Percentiles rank a stretch among this genome's conserved stretches.
phyloP scores from a whole-genome alignment of 2,888 invertebrate species.

The Nephrotoma appendiculata region DNA sequence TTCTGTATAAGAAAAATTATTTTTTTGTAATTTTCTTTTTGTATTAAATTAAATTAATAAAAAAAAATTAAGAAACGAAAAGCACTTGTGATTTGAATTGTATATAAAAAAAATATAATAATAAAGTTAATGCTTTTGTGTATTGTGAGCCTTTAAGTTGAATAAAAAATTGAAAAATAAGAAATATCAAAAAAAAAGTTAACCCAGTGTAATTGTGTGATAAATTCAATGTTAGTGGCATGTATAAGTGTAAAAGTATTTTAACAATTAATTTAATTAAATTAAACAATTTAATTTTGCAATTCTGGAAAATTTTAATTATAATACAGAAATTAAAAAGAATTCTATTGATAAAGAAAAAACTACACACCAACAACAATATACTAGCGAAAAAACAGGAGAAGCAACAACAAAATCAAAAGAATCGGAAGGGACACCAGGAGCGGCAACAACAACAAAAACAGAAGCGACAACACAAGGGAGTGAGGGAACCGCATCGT shows the following conservation, averaged over 20 bases:
- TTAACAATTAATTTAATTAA: background rate
- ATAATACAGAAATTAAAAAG: background rate
- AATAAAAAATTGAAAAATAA: background rate
- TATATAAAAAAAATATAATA: background rate
- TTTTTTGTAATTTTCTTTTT: background rate
- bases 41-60: background rate
- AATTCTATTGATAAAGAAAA: background rate
- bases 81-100: background rate
- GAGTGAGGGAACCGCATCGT: background rate
- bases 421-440: slow-evolving; percentile 5
- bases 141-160: background rate
- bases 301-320: background rate
- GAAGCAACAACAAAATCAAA: slow-evolving; percentile 5
- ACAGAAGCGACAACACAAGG: slow-evolving; percentile 18
- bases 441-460: background rate
- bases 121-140: background rate
- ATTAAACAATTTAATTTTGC: background rate
- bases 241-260: slow-evolving; percentile 13
- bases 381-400: slow-evolving; percentile 1
- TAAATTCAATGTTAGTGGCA: slow-evolving; percentile 15
- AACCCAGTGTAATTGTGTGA: background rate
- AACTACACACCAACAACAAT: background rate
- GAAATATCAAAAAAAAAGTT: background rate
- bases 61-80: background rate
- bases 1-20: background rate